Conservation (phyloP, 2,797 vertebrate species). For the Lycodopsis pacificus region DNA sequence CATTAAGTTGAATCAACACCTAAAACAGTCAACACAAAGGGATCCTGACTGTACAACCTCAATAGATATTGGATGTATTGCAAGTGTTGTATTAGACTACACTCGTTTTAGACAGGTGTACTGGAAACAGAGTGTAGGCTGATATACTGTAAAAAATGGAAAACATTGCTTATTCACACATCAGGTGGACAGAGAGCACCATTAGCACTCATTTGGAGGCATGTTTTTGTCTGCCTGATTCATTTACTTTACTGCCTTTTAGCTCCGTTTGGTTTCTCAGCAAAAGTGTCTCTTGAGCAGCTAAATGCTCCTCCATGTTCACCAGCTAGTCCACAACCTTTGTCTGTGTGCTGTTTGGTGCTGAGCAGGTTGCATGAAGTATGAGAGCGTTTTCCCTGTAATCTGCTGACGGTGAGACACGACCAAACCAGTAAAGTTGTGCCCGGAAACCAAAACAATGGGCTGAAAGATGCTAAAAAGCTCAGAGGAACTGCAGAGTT, state of each 20-base stretch:
- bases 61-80: background rate
- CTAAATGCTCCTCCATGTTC: too few relatives aligned
- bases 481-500: background rate
- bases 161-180: too few relatives aligned
- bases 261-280: too few relatives aligned
- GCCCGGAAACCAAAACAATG: background rate
- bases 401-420: background rate
- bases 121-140: background rate
- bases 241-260: too few relatives aligned
- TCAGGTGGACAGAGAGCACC: too few relatives aligned
- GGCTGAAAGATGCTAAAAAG: slow-evolving; percentile 8
- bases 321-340: background rate
- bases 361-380: background rate
- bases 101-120: background rate
- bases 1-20: background rate
- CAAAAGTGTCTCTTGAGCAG: background rate
- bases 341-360: background rate
- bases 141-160: background rate
- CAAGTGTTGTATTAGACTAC: background rate
- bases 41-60: background rate
- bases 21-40: background rate
- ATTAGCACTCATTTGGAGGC: too few relatives aligned
- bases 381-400: background rate
- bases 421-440: background rate
- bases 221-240: too few relatives aligned